Evolutionary conservation across 2,113 vertebrate species (phyloP).

Genomic region (Nerophis lumbriciformis): DNA sequence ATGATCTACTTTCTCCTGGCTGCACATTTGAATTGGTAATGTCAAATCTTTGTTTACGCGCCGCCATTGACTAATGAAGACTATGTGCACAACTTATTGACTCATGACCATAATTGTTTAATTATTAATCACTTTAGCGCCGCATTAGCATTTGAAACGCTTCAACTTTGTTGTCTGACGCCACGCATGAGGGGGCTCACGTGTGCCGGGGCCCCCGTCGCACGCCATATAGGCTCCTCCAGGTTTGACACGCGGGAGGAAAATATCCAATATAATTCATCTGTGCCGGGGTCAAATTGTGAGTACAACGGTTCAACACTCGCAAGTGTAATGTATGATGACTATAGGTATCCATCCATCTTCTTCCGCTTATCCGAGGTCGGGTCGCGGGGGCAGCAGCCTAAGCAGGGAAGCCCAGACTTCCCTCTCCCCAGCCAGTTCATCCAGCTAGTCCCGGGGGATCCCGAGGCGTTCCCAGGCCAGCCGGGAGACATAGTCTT

Average conservation of each 20-base stretch:
- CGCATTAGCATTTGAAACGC: slow-evolving; percentile 99
- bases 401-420: no score
- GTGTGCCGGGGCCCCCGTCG: neutral
- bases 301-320: neutral
- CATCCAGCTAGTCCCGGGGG: no score
- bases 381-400: no score
- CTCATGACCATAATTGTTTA: slow-evolving; percentile 99
- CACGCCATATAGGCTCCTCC: neutral
- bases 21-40: slow-evolving; percentile 99
- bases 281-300: neutral
- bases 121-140: slow-evolving; percentile 99
- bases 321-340: neutral
- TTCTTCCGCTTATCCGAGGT: no score
- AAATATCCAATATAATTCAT: neutral
- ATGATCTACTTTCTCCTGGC: slow-evolving; percentile 67
- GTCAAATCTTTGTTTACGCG: slow-evolving; percentile 99
- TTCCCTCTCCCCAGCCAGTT: no score
- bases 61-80: slow-evolving; percentile 99
- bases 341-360: no score
- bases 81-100: slow-evolving; percentile 99
- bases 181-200: slow-evolving; percentile 8
- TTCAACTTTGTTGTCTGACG: slow-evolving; percentile 77
- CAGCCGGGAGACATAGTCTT: no score
- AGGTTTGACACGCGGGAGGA: neutral
- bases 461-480: no score